These are phyloP conservation scores for Aviceda cuculoides DNA, from an alignment of 2,797 vertebrate species.

Conservation along the genomic window DNA sequence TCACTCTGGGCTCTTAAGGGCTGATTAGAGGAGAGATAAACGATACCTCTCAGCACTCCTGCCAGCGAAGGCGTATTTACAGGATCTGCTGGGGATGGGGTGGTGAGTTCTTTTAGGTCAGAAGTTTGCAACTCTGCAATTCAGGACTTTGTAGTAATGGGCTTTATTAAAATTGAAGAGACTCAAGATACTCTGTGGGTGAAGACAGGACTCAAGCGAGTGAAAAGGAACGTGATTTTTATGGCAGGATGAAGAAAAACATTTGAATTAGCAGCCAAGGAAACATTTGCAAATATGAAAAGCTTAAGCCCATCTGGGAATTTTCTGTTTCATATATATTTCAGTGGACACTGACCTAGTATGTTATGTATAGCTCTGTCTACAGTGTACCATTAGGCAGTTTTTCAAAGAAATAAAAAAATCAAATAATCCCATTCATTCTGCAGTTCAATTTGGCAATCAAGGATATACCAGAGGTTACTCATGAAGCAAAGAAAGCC, in stretches of 20 bases:
- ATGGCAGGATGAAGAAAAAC: background rate
- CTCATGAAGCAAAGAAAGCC: constrained; percentile 98
- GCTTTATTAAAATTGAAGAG: background rate
- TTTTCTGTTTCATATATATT: constrained; percentile 29
- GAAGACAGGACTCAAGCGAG: background rate
- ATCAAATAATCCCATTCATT: background rate
- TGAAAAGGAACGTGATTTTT: background rate
- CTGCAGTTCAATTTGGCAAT: constrained; percentile 96
- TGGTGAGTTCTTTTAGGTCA: background rate
- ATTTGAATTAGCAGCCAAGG: background rate
- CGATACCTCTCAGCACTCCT: background rate
- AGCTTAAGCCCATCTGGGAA: background rate
- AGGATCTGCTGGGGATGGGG: background rate
- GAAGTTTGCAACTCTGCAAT: background rate
- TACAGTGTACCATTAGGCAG: background rate
- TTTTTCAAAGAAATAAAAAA: background rate
- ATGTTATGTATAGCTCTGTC: background rate
- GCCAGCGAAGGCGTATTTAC: background rate
- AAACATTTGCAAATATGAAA: background rate
- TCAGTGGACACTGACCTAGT: background rate
- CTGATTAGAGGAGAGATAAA: background rate
- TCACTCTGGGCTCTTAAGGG: background rate
- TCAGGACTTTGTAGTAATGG: background rate
- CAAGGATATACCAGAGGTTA: constrained; percentile 98
- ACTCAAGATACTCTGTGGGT: background rate